phyloP scores from a whole-genome alignment of 2,113 vertebrate species.

The Gallinago jamesoni region DNA sequence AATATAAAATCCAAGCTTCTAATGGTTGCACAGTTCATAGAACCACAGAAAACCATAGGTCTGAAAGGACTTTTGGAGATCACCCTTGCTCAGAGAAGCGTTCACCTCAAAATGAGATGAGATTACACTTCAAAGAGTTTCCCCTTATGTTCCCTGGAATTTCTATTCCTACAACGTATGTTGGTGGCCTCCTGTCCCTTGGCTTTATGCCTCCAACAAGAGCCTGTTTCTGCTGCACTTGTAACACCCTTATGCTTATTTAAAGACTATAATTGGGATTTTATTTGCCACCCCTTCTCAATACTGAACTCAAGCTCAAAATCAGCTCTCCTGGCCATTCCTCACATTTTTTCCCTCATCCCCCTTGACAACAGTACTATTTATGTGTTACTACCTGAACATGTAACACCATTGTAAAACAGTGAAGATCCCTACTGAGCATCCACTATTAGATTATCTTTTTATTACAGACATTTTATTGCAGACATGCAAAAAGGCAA shows the following conservation, averaged over 20 bases:
- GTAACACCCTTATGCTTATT: neutral
- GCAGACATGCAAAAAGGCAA: neutral
- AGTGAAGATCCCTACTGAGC: neutral
- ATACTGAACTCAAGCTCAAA: neutral
- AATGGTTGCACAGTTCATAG: neutral
- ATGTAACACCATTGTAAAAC: neutral
- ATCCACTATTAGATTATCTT: neutral
- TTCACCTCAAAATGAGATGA: neutral
- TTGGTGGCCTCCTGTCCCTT: fast-evolving
- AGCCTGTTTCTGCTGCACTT: neutral
- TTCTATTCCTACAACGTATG: neutral
- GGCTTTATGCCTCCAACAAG: neutral
- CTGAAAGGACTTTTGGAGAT: neutral
- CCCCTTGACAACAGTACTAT: neutral
- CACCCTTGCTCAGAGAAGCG: neutral
- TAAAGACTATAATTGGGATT: neutral
- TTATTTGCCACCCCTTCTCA: neutral
- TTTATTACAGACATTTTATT: neutral
- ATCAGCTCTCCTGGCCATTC: neutral
- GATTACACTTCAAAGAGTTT: neutral
- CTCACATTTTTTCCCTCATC: neutral
- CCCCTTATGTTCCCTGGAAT: neutral
- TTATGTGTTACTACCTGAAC: too few species aligned
- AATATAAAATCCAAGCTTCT: neutral
- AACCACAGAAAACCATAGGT: neutral